phyloP scores from a whole-genome alignment of 2,797 vertebrate species.

The Rhynchonycteris naso region DNA sequence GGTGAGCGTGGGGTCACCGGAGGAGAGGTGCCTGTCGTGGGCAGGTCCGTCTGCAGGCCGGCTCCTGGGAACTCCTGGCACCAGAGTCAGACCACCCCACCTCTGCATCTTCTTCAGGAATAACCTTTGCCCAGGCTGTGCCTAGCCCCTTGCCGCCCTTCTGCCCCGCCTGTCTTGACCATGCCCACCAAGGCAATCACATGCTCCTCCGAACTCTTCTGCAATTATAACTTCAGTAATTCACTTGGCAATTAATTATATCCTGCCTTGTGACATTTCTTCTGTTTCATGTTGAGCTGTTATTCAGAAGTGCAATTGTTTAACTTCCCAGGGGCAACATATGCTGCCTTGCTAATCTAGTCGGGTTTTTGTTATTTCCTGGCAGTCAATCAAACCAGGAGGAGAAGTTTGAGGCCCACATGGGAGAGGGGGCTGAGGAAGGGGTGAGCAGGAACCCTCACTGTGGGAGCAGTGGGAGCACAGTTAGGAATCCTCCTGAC shows the following conservation, averaged over 20 bases:
- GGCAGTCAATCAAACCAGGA: constrained; percentile 47
- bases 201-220: constrained; percentile 8
- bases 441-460: background rate
- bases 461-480: background rate
- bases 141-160: background rate
- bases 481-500: background rate
- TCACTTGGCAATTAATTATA: constrained; percentile 75
- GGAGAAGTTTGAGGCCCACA: background rate
- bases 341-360: constrained; percentile 54
- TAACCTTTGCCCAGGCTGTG: rapidly evolving
- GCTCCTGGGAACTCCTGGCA: background rate
- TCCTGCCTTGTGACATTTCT: constrained; percentile 64
- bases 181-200: background rate
- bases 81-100: background rate
- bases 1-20: background rate
- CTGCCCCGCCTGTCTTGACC: background rate
- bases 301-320: constrained; percentile 72
- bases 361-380: background rate
- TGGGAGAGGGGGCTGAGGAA: background rate
- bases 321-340: constrained; percentile 65
- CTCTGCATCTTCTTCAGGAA: background rate
- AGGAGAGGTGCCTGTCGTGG: rapidly evolving
- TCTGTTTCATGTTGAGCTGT: constrained; percentile 31
- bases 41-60: rapidly evolving
- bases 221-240: constrained; percentile 74